Percentiles rank a stretch among this genome's conserved stretches.
These are phyloP conservation scores for Rhopilema esculentum DNA, from an alignment of 30 jellyfish, hydroid and myxozoan species.

Conservation along the genomic window DNA sequence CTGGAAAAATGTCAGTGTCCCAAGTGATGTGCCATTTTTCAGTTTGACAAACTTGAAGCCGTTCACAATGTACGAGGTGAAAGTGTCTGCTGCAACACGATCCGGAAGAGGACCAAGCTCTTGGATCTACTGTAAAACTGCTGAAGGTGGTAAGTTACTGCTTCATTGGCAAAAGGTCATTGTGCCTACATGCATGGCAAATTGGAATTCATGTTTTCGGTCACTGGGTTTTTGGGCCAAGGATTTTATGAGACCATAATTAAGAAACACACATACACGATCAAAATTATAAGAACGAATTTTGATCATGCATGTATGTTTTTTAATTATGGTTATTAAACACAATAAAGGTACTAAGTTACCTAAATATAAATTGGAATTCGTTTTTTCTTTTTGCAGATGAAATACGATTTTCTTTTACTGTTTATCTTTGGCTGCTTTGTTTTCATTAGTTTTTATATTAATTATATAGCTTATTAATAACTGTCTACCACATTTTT, in stretches of 20 bases:
- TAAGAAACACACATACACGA: too few species aligned
- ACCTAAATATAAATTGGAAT: too few species aligned
- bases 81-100: conserved; percentile 50
- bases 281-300: too few species aligned
- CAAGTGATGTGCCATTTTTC: not conserved
- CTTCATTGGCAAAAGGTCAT: not conserved
- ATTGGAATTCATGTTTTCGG: not conserved
- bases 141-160: conserved; percentile 49
- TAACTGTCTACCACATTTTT: not conserved
- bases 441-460: not conserved
- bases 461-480: not conserved
- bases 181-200: not conserved
- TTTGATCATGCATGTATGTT: too few species aligned
- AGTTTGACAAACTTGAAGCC: not conserved
- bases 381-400: too few species aligned
- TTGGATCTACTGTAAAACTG: conserved; percentile 53
- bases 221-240: not conserved
- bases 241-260: too few species aligned
- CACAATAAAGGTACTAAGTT: too few species aligned
- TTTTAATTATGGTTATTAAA: too few species aligned
- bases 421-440: too few species aligned
- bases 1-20: not conserved
- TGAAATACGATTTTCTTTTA: too few species aligned
- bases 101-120: conserved; percentile 51
- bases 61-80: conserved; percentile 37